Base-by-base conservation (phyloP, 1,140 invertebrate species). In the Dolichoris vasculosae region DNA sequence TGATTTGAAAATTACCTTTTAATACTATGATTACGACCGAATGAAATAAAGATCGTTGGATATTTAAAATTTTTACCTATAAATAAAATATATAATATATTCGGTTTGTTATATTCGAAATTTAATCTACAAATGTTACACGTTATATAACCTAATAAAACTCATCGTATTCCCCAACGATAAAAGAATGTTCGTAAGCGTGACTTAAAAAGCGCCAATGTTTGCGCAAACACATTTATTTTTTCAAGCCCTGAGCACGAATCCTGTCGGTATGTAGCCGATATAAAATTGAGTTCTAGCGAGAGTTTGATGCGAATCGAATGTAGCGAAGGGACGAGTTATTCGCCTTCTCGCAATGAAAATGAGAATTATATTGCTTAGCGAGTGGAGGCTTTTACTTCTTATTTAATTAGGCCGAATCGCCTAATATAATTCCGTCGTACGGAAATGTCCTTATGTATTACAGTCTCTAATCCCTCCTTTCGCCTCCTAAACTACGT, bases 351-450 rank as follows among this genome's bases (percentile, higher is more conserved):
- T 35, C 46, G n/a, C 75, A 35, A 38, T 46, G 77, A n/a, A 63
- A 46, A 26, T 26, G n/a, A 30, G 26, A 75, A 23, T 35, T 75
- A 75, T 75, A 75, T 48, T n/a, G 71, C 26, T 46, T n/a, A 23
- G n/a, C 55, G 55, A 59, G 55, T 26, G 46, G 55, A 71, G 26
- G 59, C 77, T 85, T 80, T 75, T 80, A 76, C 83, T 81, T 67
- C 35, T 85, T 82, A 85, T 81, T 85, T 85, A 85, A 85, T 85
- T 81, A 85, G 55, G 55, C 55, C 71, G 71, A 85, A 85, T 81
- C 51, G 67, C 43, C 78, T 76, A 82, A 81, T 85, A 76, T 81
- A 85, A 85, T 85, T 85, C 64, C 30, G 0, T 43, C 32, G 38
- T 40, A 40, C 51, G 38, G 38, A 15, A 80, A 73, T 64, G 78